Base-by-base conservation (phyloP, 2,888 invertebrate genomes). In the Eutolmus rufibarbis region DNA sequence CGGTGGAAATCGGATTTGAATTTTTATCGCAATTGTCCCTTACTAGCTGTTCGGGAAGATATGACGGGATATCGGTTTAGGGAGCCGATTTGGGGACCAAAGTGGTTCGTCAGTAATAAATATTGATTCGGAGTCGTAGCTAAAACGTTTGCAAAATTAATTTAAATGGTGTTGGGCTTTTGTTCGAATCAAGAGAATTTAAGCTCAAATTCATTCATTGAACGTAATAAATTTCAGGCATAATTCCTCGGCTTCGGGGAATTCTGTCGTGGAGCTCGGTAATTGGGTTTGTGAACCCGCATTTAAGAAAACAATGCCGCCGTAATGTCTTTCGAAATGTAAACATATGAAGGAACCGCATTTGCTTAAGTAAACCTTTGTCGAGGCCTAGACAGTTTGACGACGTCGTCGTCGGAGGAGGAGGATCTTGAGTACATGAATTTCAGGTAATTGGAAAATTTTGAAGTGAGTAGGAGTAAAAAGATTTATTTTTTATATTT, bases 1-100 rank as follows among this genome's bases (percentile, higher is more conserved):
- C 46, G 43, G 51, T 23, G 51, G 28, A 46, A 79, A 79, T 79
- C 19, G 79, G 79, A 79, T 79, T 46, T 51, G 79, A 79, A 79
- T 79, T 79, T 79, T 51, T 79, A 51, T 79, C 51, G 14, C 19
- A 46, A 79, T 79, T 79, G 40, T 66, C 23, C 40, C 23, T 43
- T 46, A 40, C 40, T 78, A 78, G 78, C 16, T 40, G 37, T 37
- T 43, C 7, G 7, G 23, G 78, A 37, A 78, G 28, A 51, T 77
- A 77, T 37, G 34, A 40, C n/a, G 9, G 40, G 40, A 77, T 78
- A 43, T 78, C 78, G 66, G 28, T 66, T 66, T 66, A 23, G 66
- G 66, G 28, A 66, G 3, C 28, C 66, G 28, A 66, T 23, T 66
- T 66, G 12, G 23, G 23, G 23, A 4, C 66, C 66, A 66, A 28